phyloP scores from a whole-genome alignment of 2,113 vertebrate species.

The Genyomyrus donnyi region DNA sequence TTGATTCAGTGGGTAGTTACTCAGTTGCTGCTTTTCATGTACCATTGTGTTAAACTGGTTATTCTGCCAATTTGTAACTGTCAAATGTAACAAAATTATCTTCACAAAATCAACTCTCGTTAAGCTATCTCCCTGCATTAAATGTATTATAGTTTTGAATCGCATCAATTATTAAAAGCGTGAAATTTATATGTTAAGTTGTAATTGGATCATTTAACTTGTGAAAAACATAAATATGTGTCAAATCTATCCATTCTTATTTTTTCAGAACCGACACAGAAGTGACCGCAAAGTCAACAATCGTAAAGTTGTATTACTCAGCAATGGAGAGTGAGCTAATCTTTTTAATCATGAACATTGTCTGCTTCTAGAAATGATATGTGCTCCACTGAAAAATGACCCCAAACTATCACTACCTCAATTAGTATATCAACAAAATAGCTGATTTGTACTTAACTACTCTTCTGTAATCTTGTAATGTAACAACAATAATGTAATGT shows the following conservation, averaged over 20 bases:
- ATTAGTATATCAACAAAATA: neutral
- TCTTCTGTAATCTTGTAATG: neutral
- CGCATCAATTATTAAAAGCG: neutral
- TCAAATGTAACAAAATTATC: neutral
- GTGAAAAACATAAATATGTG: neutral
- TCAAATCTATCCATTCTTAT: constrained; percentile 3
- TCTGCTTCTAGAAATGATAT: neutral
- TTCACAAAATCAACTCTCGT: neutral
- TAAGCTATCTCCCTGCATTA: neutral
- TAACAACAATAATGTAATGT: neutral
- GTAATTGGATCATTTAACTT: neutral
- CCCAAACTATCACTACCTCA: neutral
- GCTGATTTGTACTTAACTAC: neutral
- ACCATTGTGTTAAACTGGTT: neutral
- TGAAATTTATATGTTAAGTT: neutral
- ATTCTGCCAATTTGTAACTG: neutral
- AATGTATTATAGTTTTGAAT: neutral
- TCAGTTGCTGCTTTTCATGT: neutral
- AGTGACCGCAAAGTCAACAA: constrained; percentile 90
- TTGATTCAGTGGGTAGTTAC: neutral
- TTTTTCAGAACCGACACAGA: constrained; percentile 79
- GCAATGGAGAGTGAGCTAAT: constrained; percentile 75
- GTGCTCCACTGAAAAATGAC: neutral
- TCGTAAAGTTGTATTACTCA: constrained; percentile 74
- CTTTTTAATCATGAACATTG: neutral